Percentiles rank a stretch among this genome's conserved stretches.
These are phyloP conservation scores for Chelonoidis abingdonii DNA, from an alignment of 2,113 vertebrate species.

Conservation along the genomic window DNA sequence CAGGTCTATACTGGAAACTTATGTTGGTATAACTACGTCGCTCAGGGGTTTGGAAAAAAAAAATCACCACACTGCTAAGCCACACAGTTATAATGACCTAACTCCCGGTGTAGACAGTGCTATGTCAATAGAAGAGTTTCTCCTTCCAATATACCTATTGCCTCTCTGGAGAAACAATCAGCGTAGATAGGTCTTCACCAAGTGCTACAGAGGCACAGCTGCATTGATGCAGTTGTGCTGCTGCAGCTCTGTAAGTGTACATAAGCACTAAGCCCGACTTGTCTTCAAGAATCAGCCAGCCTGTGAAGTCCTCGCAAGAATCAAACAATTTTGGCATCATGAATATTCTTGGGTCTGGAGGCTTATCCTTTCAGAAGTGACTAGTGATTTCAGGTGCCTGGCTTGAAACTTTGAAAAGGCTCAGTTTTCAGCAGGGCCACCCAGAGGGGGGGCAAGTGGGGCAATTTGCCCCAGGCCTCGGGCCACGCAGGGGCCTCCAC, in stretches of 20 bases:
- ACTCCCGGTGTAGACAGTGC: too few relatives aligned
- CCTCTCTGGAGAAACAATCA: background rate
- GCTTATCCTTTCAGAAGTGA: background rate
- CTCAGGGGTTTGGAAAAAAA: background rate
- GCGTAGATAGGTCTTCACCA: background rate
- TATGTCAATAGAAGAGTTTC: background rate
- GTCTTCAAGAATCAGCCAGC: background rate
- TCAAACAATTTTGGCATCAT: background rate
- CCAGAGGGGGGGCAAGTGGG: too few relatives aligned
- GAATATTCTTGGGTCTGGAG: background rate
- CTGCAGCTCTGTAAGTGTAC: background rate
- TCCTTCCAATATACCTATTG: background rate
- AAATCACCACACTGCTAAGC: background rate
- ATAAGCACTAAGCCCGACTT: background rate
- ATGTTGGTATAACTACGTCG: background rate
- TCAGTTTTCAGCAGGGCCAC: accelerated
- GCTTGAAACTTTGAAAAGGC: background rate
- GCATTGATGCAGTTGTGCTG: background rate
- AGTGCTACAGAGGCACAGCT: background rate
- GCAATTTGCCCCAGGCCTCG: too few relatives aligned
- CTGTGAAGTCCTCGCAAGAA: background rate
- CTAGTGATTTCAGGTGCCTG: background rate
- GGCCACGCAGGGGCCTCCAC: too few relatives aligned
- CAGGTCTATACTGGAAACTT: background rate
- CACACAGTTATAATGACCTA: background rate